phyloP scores from a whole-genome alignment of 2,888 invertebrate species.

The Pristionchus japonicus region DNA sequence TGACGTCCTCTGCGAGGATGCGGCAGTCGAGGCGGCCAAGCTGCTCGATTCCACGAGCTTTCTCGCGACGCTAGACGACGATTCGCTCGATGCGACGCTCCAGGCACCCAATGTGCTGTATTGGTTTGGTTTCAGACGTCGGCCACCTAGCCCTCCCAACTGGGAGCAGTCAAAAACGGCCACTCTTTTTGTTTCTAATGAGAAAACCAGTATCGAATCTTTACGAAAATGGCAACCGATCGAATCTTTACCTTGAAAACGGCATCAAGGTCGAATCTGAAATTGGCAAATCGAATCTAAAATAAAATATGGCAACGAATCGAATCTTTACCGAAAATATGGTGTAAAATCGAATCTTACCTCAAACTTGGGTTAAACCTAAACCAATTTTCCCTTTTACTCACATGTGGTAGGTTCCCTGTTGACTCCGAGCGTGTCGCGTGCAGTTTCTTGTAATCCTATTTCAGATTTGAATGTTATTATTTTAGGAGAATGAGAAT shows the following conservation, averaged over 20 bases:
- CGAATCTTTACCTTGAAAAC: slow-evolving; percentile 4
- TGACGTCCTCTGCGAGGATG: slow-evolving; percentile 16
- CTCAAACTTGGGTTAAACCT: slow-evolving; percentile 44
- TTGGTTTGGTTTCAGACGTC: not conserved
- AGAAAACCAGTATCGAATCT: slow-evolving; percentile 45
- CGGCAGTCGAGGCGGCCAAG: not conserved
- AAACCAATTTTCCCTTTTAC: slow-evolving; percentile 29
- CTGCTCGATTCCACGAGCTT: slow-evolving; percentile 15
- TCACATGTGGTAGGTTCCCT: slow-evolving; percentile 19
- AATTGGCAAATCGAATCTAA: too few relatives aligned
- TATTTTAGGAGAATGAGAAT: not conserved
- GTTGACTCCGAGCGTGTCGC: not conserved
- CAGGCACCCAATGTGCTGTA: slow-evolving; percentile 32
- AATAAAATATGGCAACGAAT: slow-evolving; percentile 35
- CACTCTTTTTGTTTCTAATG: not conserved
- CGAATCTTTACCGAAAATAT: slow-evolving; percentile 35
- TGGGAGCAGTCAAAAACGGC: slow-evolving; percentile 43
- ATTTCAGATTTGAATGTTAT: not conserved
- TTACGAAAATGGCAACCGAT: not conserved
- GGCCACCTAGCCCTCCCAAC: slow-evolving; percentile 19
- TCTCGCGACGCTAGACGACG: not conserved
- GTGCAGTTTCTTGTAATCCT: not conserved
- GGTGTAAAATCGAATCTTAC: slow-evolving; percentile 44
- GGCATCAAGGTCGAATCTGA: not conserved
- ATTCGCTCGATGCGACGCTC: not conserved